Conservation (phyloP, 2,113 vertebrate genomes). For the Muscicapa adusta region DNA sequence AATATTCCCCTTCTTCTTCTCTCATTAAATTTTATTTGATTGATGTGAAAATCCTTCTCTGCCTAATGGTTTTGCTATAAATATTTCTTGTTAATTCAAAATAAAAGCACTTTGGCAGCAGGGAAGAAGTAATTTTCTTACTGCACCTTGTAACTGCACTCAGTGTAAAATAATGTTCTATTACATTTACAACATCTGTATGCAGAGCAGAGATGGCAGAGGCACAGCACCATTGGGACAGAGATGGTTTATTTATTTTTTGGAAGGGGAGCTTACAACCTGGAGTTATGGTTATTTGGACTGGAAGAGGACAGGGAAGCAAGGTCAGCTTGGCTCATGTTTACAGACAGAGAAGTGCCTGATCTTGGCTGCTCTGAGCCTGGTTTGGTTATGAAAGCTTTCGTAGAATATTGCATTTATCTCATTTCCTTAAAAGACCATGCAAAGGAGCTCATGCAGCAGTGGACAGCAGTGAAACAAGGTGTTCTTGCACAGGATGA, state of each 20-base stretch:
- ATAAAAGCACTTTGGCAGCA: background rate
- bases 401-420: accelerated
- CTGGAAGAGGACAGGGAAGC: background rate
- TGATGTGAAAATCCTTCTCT: background rate
- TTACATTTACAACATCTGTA: background rate
- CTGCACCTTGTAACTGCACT: background rate
- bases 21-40: background rate
- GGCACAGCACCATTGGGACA: background rate
- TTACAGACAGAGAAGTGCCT: background rate
- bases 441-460: background rate
- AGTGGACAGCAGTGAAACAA: background rate
- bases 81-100: background rate
- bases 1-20: background rate
- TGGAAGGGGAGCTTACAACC: background rate
- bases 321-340: background rate
- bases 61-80: background rate
- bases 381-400: background rate
- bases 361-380: background rate
- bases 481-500: background rate
- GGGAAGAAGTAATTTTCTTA: background rate
- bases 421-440: background rate
- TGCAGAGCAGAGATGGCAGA: background rate
- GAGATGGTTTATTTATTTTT: background rate
- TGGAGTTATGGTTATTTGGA: background rate
- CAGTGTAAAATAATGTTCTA: background rate